phyloP scores from a whole-genome alignment of 2,113 vertebrate species.

The Cepphus grylle region DNA sequence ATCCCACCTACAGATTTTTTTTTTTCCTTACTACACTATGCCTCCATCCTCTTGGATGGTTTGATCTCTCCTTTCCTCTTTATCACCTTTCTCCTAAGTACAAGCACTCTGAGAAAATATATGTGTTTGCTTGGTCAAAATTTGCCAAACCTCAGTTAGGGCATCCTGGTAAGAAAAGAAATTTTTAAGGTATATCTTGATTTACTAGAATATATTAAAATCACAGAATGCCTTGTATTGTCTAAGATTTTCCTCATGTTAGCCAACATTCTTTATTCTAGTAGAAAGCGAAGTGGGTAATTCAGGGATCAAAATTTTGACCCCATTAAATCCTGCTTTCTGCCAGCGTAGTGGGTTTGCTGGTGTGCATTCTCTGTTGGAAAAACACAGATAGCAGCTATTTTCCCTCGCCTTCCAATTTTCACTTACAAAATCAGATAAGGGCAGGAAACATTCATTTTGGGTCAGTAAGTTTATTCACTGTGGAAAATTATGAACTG shows the following conservation, averaged over 20 bases:
- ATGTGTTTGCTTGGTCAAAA: background rate
- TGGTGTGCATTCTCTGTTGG: background rate
- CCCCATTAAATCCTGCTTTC: background rate
- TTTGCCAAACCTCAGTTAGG: background rate
- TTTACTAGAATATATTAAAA: background rate
- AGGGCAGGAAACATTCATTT: background rate
- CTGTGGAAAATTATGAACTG: background rate
- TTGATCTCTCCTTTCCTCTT: background rate
- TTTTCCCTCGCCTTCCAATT: background rate
- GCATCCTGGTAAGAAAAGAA: background rate
- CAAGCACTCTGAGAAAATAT: background rate
- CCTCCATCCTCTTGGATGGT: background rate
- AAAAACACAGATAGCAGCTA: background rate
- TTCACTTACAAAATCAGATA: background rate
- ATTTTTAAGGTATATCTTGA: background rate
- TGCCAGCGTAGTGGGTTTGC: background rate
- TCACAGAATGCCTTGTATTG: background rate
- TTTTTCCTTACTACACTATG: background rate
- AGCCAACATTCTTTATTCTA: background rate
- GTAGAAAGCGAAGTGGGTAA: background rate
- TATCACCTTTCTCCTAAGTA: background rate
- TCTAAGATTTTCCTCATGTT: background rate
- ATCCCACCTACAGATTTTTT: background rate
- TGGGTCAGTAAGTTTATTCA: background rate
- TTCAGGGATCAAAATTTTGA: background rate